Evolutionary conservation across 2,797 vertebrate species (phyloP), one percentile per base, ranked within the genome.

Genomic region (Lepilemur septentrionalis): DNA sequence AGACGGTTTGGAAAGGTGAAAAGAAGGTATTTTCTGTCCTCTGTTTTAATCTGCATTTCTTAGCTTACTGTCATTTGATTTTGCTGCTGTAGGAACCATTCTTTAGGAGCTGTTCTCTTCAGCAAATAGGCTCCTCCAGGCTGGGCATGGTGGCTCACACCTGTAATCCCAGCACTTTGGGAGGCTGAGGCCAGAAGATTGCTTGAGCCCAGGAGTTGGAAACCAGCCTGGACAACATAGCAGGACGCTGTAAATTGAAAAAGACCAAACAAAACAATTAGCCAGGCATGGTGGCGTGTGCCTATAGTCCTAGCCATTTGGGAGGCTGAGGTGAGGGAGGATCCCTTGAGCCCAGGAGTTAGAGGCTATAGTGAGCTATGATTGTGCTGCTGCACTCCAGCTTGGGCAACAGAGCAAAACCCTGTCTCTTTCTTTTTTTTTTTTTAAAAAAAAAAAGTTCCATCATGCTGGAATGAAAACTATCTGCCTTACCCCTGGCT

Each of bases 1-100:
- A 79, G 55, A 28, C 46, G 41, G 23, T 80, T 65, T 78, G 73
- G 55, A 70, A 91, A 83, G 59, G 32, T 63, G 18, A 84, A 72
- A 88, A 82, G 46, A 50, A 50, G 69, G 32, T 75, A 23, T 81
- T 93, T 87, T 32, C 32, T 38, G 69, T 35, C 8, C 38, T 92
- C n/a, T 41, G 28, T 90, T 22, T 95, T 82, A 73, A 25, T 61
- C n/a, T 93, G 5, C 30, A 30, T 95, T 95, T 92, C 72, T 94
- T 94, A 52, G 46, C 81, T 93, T 73, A 9, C 20, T 95, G 50
- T 61, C 32, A 94, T 69, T 80, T 25, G 7, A 48, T 81, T 85
- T 92, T 81, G 35, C 25, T 86, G 61, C 55, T 65, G n/a, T 65
- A 35, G 32, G 32, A 65, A 52, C 61, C 38, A 50, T 57, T 80